phyloP scores from a whole-genome alignment of 1,140 invertebrate genomes.

The Drosophila lacertosa region DNA sequence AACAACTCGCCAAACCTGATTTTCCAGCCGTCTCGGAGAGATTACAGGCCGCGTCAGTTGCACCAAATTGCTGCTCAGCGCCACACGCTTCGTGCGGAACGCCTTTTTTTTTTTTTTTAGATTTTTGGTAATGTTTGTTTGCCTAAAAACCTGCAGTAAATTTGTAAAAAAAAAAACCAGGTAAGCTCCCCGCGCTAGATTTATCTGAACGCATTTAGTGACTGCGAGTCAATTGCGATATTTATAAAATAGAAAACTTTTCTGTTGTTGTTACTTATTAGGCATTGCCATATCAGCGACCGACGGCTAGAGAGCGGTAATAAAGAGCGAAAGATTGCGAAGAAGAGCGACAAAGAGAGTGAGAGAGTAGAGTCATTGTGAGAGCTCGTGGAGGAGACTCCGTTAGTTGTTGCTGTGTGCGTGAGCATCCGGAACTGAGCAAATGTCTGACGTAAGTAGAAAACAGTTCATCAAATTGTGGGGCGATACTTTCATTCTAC shows the following conservation, averaged over 20 bases:
- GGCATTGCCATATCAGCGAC: conserved; percentile 35
- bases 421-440: conserved; percentile 27
- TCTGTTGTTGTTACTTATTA: conserved; percentile 25
- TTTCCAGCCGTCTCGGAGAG: conserved; percentile 46
- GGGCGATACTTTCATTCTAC: conserved; percentile 12
- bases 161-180: conserved; percentile 23
- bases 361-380: conserved; percentile 12
- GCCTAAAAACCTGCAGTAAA: conserved; percentile 73
- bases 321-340: conserved; percentile 22
- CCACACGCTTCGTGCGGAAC: conserved; percentile 38
- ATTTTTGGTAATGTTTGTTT: conserved; percentile 39
- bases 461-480: conserved; percentile 17
- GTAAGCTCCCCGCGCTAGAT: background rate
- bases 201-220: conserved; percentile 1
- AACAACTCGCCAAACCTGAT: conserved; percentile 57
- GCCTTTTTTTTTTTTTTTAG: conserved; percentile 3
- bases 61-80: conserved; percentile 40
- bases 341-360: background rate
- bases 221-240: background rate
- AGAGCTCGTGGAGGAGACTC: background rate
- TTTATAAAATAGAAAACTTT: conserved; percentile 1
- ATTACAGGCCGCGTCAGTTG: conserved; percentile 33
- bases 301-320: conserved; percentile 24
- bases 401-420: conserved; percentile 23
- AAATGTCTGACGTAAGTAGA: conserved; percentile 72